phyloP scores from a whole-genome alignment of 2,113 vertebrate genomes.

The Castor canadensis region DNA sequence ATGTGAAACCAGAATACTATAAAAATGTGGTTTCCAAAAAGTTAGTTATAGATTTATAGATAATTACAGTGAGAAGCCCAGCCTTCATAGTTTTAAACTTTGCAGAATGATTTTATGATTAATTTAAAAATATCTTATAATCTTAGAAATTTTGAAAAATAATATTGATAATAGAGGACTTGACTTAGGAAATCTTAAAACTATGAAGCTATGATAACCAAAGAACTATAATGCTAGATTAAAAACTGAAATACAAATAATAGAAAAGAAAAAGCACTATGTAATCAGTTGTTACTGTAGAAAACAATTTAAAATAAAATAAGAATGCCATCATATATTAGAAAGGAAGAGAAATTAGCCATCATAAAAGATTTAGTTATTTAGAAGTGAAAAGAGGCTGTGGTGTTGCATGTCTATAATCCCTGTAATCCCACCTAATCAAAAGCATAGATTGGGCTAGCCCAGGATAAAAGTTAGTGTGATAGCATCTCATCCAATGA shows the following conservation, averaged over 20 bases:
- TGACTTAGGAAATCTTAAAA: background rate
- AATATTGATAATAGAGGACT: background rate
- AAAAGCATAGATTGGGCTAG: too few species aligned
- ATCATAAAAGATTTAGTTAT: background rate
- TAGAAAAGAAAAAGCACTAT: background rate
- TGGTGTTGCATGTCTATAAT: too few species aligned
- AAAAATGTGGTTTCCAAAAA: background rate
- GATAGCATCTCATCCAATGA: too few species aligned
- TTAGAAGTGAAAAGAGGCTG: conserved; percentile 16
- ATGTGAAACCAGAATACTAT: background rate
- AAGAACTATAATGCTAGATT: background rate
- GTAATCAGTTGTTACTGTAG: background rate
- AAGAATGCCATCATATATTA: background rate
- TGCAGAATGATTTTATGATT: background rate
- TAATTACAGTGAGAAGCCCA: background rate
- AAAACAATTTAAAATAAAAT: conserved; percentile 14
- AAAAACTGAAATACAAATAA: background rate
- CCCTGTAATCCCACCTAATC: too few species aligned
- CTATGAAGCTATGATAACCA: background rate
- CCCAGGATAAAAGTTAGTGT: too few species aligned
- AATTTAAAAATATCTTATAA: background rate
- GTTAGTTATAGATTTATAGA: background rate
- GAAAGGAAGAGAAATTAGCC: background rate
- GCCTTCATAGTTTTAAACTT: background rate
- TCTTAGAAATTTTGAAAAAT: background rate